These are phyloP conservation scores for Nemotelus nigrinus DNA, from an alignment of 2,888 invertebrate species.

Conservation along the genomic window DNA sequence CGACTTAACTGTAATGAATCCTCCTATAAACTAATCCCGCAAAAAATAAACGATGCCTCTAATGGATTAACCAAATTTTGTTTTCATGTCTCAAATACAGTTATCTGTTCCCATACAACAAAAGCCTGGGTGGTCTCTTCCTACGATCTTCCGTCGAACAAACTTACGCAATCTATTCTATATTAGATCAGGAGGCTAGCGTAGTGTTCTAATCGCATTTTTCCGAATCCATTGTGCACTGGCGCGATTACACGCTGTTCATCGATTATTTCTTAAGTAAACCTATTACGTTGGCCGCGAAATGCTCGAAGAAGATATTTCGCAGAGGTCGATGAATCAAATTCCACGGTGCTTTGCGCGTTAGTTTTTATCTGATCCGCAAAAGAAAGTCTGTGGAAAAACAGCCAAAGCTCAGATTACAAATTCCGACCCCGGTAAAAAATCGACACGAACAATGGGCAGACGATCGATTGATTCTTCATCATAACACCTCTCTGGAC, in stretches of 20 bases:
- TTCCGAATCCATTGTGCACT: slow-evolving; percentile 6
- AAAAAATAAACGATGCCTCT: too few species aligned
- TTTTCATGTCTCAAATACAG: too few species aligned
- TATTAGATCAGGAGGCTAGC: background rate
- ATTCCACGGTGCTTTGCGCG: slow-evolving; percentile 1
- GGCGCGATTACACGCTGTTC: slow-evolving; percentile 18
- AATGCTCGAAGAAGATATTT: background rate
- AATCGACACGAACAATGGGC: background rate
- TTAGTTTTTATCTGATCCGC: background rate
- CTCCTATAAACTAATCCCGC: too few species aligned
- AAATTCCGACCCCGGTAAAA: slow-evolving; percentile 4
- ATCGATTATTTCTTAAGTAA: slow-evolving; percentile 5
- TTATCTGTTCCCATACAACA: too few species aligned
- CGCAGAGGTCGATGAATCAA: background rate
- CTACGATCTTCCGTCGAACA: background rate
- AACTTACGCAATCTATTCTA: background rate
- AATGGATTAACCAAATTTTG: too few species aligned
- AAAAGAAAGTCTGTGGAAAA: slow-evolving; percentile 1
- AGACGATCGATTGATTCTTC: slow-evolving; percentile 1
- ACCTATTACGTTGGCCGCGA: background rate
- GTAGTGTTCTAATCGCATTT: slow-evolving; percentile 1
- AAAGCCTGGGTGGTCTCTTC: too few species aligned
- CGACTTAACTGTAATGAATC: too few species aligned
- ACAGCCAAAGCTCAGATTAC: slow-evolving; percentile 10
- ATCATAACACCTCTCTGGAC: background rate